These are phyloP conservation scores for Sorex maritimensis DNA, from an alignment of 2,797 vertebrate species.

Conservation along the genomic window DNA sequence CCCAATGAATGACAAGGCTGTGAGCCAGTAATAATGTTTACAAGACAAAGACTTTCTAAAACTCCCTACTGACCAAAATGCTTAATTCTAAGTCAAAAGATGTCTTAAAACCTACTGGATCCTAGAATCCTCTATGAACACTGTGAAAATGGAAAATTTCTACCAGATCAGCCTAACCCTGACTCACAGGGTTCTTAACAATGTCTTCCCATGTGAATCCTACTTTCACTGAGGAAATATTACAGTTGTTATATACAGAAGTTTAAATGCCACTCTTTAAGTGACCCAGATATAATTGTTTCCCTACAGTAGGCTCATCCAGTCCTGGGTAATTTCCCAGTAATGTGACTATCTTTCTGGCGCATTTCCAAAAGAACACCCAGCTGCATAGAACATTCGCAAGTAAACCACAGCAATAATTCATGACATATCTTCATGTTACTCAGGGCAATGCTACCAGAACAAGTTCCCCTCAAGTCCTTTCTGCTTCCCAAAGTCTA, in stretches of 20 bases:
- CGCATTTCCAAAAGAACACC: neutral
- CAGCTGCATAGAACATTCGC: neutral
- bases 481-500: neutral
- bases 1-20: conserved; percentile 25
- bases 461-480: neutral
- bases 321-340: neutral
- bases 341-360: neutral
- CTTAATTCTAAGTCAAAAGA: conserved; percentile 39
- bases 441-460: neutral
- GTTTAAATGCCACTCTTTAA: neutral
- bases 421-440: neutral
- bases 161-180: neutral
- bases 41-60: conserved; percentile 31
- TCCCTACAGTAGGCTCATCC: neutral
- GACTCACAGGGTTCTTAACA: conserved; percentile 26
- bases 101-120: neutral
- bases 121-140: conserved; percentile 7
- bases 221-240: conserved; percentile 61
- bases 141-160: conserved; percentile 44
- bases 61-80: conserved; percentile 10
- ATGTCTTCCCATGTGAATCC: conserved; percentile 25
- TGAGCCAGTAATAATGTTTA: neutral
- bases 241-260: neutral
- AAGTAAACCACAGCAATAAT: neutral
- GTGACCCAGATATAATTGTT: neutral